Evolutionary conservation across 2,797 vertebrate genomes (phyloP), one percentile per base, ranked within the genome.

Genomic region (Carduelis carduelis): DNA sequence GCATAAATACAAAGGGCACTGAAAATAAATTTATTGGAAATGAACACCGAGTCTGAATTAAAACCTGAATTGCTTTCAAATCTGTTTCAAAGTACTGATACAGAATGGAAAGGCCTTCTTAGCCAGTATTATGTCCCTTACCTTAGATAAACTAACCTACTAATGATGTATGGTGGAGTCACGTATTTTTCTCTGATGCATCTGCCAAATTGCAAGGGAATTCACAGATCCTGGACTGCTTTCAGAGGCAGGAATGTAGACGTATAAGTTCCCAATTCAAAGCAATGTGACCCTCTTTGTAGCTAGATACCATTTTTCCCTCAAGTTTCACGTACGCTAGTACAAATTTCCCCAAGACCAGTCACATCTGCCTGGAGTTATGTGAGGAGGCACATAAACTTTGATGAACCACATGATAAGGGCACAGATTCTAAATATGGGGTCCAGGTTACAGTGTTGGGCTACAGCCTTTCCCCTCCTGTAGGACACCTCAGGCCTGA

Each of bases 21-120:
- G 74, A 95, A 93, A 95, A 92, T 53, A 83, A 95, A 76, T 77
- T 71, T 92, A 78, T 83, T 97, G 78, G 69, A 96, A 89, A 79
- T 60, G 76, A 94, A 60, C 41, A 63, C 12, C 35, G 59, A 81
- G 37, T 81, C 57, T 83, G 72, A 83, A 83, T 83, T 69, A 93
- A 90, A 93, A 84, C 30, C 35, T 87, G 55, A 91, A 64, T 60
- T 74, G 34, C 34, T 90, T 95, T 89, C 91, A 95, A 88, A 74
- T 91, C 53, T 65, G 28, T 72, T 96, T 95, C 69, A 94, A 94
- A 95, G 76, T 79, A 91, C 43, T 46, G 69, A 78, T 79, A n/a
- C 30, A 86, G 52, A 37, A 83, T 65, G 64, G 65, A 81, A 81
- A 79, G 22, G 12, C 13, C 21, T 53, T 60, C 68, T 74, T 93